Evolutionary conservation across 2,888 invertebrate species (phyloP), one percentile per base, ranked within the genome.

Genomic region (Drosophila lacicola): DNA sequence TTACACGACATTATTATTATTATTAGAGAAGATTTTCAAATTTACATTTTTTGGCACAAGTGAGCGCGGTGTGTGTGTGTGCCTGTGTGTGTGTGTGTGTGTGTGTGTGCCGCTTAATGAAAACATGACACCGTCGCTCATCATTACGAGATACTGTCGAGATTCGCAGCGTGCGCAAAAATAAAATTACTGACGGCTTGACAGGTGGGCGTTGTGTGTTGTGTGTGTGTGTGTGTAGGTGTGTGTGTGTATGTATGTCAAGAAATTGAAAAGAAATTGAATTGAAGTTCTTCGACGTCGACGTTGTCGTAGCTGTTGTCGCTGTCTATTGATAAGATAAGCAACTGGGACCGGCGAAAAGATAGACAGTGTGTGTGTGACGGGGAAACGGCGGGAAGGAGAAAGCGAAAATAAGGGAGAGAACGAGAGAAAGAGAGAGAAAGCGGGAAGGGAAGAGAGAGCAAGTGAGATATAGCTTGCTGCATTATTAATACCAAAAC

Each of bases 111-210:
- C 62, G 70, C 78, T 84, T 84, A 87, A 82, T 82, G 82, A 87
- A 87, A 87, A 82, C 82, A 84, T 84, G 87, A 87, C 82, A 79
- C 79, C 82, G 82, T 87, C 82, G 82, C 87, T 82, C 87, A 84
- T 87, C 87, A 87, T 82, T 84, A 82, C 71, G 34, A 46, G 53
- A 64, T 65, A 37, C 65, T 41, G 56, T 54, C 41, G 47, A 75
- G 69, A 76, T 77, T 62, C 60, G 19, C 37, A 39, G 25, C 45
- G 25, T 14, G 19, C 25, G 9, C 36, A 14, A 46, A 19, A 6
- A 11, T 17, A 33, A 25, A 14, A 13, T 55, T 45, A 55, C 53
- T 53, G 53, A 37, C 21, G 37, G 39, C 65, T 41, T 77, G 78
- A 71, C 70, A 78, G 77, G 78, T 75, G 63, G 9, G 53, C 13